phyloP scores from a whole-genome alignment of 2,888 invertebrate genomes.

The Tolmerus cingulatus region DNA sequence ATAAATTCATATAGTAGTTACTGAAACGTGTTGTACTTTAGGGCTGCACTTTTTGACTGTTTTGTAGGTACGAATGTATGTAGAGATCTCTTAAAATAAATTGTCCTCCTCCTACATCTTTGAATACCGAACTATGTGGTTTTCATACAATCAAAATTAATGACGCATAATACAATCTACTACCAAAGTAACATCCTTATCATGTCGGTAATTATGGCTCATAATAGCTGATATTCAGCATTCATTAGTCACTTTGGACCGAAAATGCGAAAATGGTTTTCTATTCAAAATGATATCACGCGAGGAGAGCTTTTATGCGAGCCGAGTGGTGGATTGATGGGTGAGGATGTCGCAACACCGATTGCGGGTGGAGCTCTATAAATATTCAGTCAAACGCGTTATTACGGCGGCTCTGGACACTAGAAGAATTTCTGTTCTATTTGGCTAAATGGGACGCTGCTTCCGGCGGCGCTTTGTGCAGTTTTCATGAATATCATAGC shows the following conservation, averaged over 20 bases:
- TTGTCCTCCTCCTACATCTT: background rate
- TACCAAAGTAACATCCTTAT: background rate
- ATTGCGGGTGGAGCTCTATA: background rate
- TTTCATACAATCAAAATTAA: background rate
- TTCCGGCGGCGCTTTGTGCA: conserved; percentile 26
- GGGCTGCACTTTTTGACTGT: too few species aligned
- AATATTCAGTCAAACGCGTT: conserved; percentile 6
- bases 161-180: background rate
- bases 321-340: background rate
- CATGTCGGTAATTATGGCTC: background rate
- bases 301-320: background rate
- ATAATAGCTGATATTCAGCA: background rate
- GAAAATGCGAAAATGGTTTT: background rate
- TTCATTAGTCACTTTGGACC: background rate
- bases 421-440: background rate
- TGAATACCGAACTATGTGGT: background rate
- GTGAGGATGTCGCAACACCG: background rate
- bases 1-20: background rate
- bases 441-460: conserved; percentile 9
- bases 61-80: too few species aligned
- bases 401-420: background rate
- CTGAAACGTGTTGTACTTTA: background rate
- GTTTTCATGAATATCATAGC: conserved; percentile 11
- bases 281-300: background rate
- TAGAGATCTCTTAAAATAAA: too few species aligned